Base-by-base conservation (phyloP, 2,113 vertebrate species). In the Brachyhypopomus gauderio region DNA sequence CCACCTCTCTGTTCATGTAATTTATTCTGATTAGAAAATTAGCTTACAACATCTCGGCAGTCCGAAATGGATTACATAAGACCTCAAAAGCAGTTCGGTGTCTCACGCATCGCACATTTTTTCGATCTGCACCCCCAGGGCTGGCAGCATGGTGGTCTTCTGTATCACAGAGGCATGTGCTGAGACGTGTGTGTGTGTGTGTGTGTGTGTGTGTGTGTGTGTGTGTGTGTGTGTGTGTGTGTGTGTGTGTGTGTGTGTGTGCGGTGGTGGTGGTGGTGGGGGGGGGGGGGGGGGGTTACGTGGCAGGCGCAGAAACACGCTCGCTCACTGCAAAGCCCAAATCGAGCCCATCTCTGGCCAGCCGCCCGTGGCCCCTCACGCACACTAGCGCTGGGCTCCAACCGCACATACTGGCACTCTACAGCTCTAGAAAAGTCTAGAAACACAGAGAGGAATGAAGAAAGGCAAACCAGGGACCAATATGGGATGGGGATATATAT, bases 41-140 rank as follows among this genome's bases (percentile, higher is more conserved):
- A 78, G 83, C 86, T 90, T 77, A 88, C 88, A 81, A 90, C 88
- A 88, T 76, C 70, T 77, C 85, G 88, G 45, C 82, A 88, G 85
- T 86, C 87, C 83, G 82, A 86, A 87, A 87, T 84, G 83, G 2
- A 48, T 55, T 23, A 41, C 38, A 22, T 41, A 41, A 62, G 60
- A 62, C 7, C 8, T 12, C 27, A 64, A 71, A 67, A n/a, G 7
- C 52, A 59, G 34, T 59, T 78, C 41, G 34, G 11, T 11, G 8
- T 6, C n/a, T 70, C 66, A 62, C 27, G 25, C 22, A 60, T 3
- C 20, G 16, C 36, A 5, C 55, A 30, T 55, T n/a, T 27, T n/a
- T 34, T 19, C 38, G 45, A 77, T 62, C 52, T 73, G 3, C 38
- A 59, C 48, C 11, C 20, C 22, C 34, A 66, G 2, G 38, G 30